Percentiles rank a stretch among this genome's conserved stretches.
Evolutionary conservation across 2,888 invertebrate species (phyloP).

Genomic region (Drosophila anceps): DNA sequence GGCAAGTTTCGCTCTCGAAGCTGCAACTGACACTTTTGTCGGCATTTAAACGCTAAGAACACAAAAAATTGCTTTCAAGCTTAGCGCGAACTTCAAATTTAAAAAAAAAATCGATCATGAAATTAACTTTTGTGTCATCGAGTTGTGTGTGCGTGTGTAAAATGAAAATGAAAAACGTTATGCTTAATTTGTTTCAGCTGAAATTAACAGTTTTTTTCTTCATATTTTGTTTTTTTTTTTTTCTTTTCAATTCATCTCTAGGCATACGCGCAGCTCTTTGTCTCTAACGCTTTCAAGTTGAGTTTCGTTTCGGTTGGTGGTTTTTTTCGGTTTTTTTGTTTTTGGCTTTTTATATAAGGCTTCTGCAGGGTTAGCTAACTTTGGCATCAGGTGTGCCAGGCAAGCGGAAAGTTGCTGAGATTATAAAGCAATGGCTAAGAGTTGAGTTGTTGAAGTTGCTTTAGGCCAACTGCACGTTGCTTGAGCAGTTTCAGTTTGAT

Average conservation of each 20-base stretch:
- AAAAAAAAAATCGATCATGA: conserved; percentile 61
- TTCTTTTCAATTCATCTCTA: conserved; percentile 8
- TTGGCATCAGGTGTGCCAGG: too few relatives aligned
- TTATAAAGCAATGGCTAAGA: not conserved
- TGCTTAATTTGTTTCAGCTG: conserved; percentile 68
- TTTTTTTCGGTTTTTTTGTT: conserved; percentile 13
- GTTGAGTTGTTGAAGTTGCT: not conserved
- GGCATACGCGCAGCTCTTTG: conserved; percentile 22
- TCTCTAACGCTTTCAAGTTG: conserved; percentile 46
- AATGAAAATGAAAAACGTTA: conserved; percentile 47
- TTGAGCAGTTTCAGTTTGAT: not conserved
- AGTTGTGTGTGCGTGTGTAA: not conserved
- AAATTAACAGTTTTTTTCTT: conserved; percentile 41
- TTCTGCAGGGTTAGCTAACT: not conserved
- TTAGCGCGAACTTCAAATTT: conserved; percentile 42
- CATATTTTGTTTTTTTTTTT: not conserved
- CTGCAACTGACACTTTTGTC: conserved; percentile 3
- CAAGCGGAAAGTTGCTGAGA: not conserved
- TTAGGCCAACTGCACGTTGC: too few relatives aligned
- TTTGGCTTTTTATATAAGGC: not conserved
- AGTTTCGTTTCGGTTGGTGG: conserved; percentile 49
- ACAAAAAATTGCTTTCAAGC: conserved; percentile 22
- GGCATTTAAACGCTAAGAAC: not conserved
- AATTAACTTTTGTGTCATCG: conserved; percentile 57
- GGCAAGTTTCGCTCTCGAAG: not conserved